These are phyloP conservation scores for Todiramphus saurophagus DNA, from an alignment of 2,113 vertebrate genomes.

Conservation along the genomic window DNA sequence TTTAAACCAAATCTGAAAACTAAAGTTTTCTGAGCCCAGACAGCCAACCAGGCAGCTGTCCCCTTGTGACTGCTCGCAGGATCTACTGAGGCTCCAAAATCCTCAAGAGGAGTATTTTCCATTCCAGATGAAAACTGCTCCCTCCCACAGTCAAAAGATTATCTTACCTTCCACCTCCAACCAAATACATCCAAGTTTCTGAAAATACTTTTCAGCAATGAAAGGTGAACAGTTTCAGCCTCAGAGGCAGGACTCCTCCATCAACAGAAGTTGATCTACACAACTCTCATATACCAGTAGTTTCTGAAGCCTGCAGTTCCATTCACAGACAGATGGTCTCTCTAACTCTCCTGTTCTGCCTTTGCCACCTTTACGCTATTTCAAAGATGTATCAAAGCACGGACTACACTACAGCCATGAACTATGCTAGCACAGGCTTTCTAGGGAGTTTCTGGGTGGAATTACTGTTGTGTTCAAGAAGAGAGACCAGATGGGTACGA, in stretches of 20 bases:
- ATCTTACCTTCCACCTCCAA: not conserved
- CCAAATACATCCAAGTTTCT: not conserved
- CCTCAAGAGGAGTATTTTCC: not conserved
- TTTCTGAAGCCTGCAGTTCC: not conserved
- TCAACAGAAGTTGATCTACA: not conserved
- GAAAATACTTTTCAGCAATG: not conserved
- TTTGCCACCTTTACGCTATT: no score
- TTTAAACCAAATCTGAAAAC: not conserved
- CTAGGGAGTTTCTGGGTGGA: no score
- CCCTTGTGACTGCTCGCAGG: not conserved
- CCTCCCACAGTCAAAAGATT: not conserved
- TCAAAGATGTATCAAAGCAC: no score
- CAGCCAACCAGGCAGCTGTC: not conserved
- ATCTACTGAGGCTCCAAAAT: not conserved
- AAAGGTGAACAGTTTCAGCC: not conserved
- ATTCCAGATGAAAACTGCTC: not conserved
- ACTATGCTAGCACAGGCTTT: no score
- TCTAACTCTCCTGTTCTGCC: not conserved
- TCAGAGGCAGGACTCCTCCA: not conserved
- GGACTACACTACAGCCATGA: no score
- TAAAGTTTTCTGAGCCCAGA: not conserved
- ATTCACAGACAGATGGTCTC: not conserved
- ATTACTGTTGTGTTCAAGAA: no score
- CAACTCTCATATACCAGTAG: not conserved
- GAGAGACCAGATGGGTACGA: no score